These are phyloP conservation scores for Theristicus caerulescens DNA, from an alignment of 2,113 vertebrate species.

Conservation along the genomic window DNA sequence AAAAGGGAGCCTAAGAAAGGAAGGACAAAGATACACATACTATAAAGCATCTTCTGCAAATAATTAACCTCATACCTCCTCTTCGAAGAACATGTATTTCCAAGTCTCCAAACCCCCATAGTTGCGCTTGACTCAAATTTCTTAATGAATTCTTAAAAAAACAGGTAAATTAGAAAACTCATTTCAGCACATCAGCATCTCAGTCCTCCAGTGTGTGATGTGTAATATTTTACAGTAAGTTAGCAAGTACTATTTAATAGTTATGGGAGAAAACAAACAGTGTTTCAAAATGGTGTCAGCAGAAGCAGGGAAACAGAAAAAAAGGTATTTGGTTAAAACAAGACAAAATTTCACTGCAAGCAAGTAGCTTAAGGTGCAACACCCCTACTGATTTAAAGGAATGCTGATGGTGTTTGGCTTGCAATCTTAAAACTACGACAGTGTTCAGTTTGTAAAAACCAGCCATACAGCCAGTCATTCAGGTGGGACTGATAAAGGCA, in stretches of 20 bases:
- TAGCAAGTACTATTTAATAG: not conserved
- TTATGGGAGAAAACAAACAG: not conserved
- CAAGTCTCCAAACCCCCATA: not conserved
- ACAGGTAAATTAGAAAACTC: not conserved
- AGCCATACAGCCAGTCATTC: not conserved
- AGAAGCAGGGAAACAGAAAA: not conserved
- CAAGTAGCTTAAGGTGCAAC: not conserved
- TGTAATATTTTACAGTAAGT: not conserved
- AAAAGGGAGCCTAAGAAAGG: conserved; percentile 88
- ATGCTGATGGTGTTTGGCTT: not conserved
- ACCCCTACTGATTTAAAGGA: not conserved
- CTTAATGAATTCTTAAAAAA: not conserved
- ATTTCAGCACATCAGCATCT: not conserved
- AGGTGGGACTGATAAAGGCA: not conserved
- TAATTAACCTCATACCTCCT: not conserved
- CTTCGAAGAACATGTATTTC: not conserved
- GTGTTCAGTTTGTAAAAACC: not conserved
- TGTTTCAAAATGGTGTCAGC: not conserved
- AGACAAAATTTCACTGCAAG: not conserved
- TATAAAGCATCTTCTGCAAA: not conserved
- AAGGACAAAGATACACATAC: not conserved
- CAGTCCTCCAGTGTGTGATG: not conserved
- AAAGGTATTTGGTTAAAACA: not conserved
- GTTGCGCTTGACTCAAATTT: not conserved
- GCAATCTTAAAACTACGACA: not conserved